Conservation (phyloP, 1,140 invertebrate species). For the Panonychus citri region DNA sequence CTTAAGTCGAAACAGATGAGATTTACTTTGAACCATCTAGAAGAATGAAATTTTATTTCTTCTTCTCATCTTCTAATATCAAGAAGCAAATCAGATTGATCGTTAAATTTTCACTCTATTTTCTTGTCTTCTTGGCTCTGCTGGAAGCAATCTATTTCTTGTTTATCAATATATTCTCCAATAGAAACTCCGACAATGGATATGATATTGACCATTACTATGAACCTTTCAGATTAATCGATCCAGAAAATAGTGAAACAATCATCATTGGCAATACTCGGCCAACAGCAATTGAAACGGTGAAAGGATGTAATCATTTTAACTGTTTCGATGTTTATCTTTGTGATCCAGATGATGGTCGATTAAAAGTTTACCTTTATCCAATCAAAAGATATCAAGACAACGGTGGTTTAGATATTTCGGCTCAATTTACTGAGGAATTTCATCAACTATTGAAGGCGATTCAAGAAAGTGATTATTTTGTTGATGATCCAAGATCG, state of each 20-base stretch:
- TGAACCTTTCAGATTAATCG: not conserved
- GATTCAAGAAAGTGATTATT: conserved; percentile 52
- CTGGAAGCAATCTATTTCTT: not conserved
- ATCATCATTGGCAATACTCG: not conserved
- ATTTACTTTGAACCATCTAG: no score
- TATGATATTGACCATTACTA: not conserved
- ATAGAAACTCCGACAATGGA: not conserved
- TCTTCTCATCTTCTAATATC: no score
- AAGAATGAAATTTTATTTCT: no score
- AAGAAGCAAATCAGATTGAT: no score
- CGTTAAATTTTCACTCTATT: not conserved
- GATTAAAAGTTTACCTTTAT: conserved; percentile 26
- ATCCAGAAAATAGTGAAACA: not conserved
- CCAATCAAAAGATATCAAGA: conserved; percentile 47
- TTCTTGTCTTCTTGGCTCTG: not conserved
- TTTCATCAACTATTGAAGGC: conserved; percentile 49
- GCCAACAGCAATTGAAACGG: not conserved
- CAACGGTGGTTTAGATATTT: conserved; percentile 26
- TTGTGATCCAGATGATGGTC: conserved; percentile 38
- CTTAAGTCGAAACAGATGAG: no score
- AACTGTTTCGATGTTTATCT: conserved; percentile 77
- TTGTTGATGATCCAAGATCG: conserved; percentile 53
- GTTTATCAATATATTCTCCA: not conserved
- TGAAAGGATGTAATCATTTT: conserved; percentile 47
- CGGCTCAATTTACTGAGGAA: conserved; percentile 43